Evolutionary conservation across 2,113 vertebrate species (phyloP).

Genomic region (Aspidoscelis tigris): DNA sequence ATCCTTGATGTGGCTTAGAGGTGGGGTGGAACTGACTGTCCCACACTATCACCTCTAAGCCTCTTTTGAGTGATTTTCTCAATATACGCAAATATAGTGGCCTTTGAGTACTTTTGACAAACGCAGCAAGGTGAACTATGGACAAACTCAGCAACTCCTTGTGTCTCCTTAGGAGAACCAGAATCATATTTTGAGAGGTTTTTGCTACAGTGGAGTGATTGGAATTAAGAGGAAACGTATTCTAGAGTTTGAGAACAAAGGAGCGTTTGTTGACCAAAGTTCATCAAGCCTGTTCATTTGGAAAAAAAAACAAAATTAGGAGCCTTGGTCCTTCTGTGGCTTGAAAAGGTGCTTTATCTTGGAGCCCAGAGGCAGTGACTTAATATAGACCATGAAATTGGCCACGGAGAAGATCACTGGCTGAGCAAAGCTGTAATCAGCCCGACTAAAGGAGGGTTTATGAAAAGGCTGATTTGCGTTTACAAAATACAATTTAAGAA

Average conservation of each 20-base stretch:
- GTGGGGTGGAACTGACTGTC: no score
- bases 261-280: background rate
- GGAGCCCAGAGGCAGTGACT: constrained; percentile 22
- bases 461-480: constrained; percentile 6
- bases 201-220: background rate
- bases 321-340: background rate
- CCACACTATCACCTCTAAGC: no score
- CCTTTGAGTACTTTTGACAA: no score
- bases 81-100: no score
- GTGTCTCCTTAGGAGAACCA: background rate
- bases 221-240: background rate
- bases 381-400: constrained; percentile 4
- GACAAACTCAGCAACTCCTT: no score
- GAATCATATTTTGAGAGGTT: background rate
- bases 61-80: background rate
- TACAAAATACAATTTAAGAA: constrained; percentile 26
- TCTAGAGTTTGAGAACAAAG: background rate
- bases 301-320: constrained; percentile 8
- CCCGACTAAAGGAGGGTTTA: constrained; percentile 35
- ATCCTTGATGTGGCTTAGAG: no score
- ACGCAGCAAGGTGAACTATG: no score
- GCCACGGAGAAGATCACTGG: constrained; percentile 18
- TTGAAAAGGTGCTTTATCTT: constrained; percentile 45
- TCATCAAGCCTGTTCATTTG: background rate
- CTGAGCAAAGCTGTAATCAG: constrained; percentile 26